These are phyloP conservation scores for Cantharis lateralis DNA, from an alignment of 2,888 invertebrate species.

Conservation along the genomic window DNA sequence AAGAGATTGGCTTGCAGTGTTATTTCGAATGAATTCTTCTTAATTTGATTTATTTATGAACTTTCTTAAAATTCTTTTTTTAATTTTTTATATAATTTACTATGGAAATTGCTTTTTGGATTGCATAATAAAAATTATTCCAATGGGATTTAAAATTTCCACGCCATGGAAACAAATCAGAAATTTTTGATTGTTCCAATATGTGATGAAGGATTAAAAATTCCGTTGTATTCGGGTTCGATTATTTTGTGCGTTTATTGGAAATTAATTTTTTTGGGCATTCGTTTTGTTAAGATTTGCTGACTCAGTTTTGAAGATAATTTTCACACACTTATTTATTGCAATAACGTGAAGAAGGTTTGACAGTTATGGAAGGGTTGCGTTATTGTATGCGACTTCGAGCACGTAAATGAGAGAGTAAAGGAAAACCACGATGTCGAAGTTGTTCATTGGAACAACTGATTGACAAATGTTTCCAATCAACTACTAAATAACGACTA, in stretches of 20 bases:
- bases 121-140: background rate
- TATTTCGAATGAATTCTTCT: constrained; percentile 50
- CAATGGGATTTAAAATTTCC: background rate
- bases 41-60: constrained; percentile 45
- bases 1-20: constrained; percentile 55
- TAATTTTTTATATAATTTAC: constrained; percentile 19
- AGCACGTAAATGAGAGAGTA: constrained; percentile 32
- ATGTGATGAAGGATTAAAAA: background rate
- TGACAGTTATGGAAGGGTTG: constrained; percentile 34
- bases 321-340: constrained; percentile 30
- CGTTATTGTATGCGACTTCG: constrained; percentile 28
- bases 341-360: constrained; percentile 28
- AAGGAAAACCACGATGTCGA: constrained; percentile 26
- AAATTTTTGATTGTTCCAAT: background rate
- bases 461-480: constrained; percentile 34
- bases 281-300: background rate
- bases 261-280: background rate
- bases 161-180: background rate
- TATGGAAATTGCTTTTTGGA: background rate
- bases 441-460: constrained; percentile 26
- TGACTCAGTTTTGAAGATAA: constrained; percentile 11
- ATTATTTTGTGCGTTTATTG: background rate
- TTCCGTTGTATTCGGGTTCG: background rate
- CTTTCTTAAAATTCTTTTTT: constrained; percentile 34
- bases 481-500: constrained; percentile 28